phyloP scores from a whole-genome alignment of 2,888 invertebrate genomes.

The Danaus chrysippus region DNA sequence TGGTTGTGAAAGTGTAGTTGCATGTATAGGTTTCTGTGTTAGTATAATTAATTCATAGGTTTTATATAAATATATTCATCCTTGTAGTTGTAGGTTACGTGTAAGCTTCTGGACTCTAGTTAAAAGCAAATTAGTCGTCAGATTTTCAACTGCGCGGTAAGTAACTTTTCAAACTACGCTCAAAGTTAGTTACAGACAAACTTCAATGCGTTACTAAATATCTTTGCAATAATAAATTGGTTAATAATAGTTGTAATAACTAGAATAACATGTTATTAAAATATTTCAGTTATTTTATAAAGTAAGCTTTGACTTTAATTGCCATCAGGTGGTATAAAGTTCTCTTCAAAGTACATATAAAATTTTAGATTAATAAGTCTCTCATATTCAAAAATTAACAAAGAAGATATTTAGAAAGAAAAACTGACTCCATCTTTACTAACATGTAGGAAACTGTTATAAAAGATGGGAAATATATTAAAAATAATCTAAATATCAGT shows the following conservation, averaged over 20 bases:
- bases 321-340: too few species aligned
- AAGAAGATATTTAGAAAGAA: neutral
- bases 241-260: neutral
- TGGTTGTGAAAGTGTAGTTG: conserved; percentile 51
- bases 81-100: conserved; percentile 28
- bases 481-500: conserved; percentile 9
- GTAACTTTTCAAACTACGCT: conserved; percentile 20
- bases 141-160: conserved; percentile 22
- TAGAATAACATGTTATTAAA: too few species aligned
- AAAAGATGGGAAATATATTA: neutral
- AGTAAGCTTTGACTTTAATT: too few species aligned
- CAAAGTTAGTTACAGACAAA: conserved; percentile 11
- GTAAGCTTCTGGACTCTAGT: conserved; percentile 26
- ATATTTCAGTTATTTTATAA: too few species aligned
- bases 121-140: conserved; percentile 20
- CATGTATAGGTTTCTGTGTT: conserved; percentile 27
- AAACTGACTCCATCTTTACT: neutral
- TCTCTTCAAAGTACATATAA: too few species aligned
- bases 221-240: neutral
- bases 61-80: conserved; percentile 20
- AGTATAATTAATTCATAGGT: conserved; percentile 22
- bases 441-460: neutral
- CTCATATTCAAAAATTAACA: neutral
- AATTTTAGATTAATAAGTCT: too few species aligned
- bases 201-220: neutral